Base-by-base conservation (phyloP, 2,797 vertebrate genomes). In the Rhabdomys pumilio region DNA sequence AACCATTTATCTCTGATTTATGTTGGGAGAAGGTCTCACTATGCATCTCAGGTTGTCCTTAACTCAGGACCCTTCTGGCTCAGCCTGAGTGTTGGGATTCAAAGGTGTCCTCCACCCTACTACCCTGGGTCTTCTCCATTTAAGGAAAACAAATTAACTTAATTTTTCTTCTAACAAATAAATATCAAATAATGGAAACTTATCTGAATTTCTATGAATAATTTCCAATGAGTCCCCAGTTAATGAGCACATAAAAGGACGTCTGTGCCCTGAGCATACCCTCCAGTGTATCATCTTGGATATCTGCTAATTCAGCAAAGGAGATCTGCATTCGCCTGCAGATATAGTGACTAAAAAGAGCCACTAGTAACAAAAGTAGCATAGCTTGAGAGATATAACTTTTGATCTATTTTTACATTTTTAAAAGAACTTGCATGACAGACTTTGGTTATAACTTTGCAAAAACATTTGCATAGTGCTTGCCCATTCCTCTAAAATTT, bases 391-490 rank as follows among this genome's bases (percentile, higher is more conserved):
- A 88, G 53, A 29, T 47, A 7, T 6, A 34, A 76, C 65, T 92
- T 96, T 94, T 87, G 55, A 41, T 82, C 67, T 80, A 59, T 65
- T 83, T 91, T 89, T 53, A 15, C 22, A 69, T 55, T 79, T 86
- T 50, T n/a, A 31, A 79, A 53, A 75, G 91, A 86, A 17, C 12
- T 29, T 59, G 31, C 5, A 55, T 10, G 20, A 69, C 61, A 87
- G 77, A 47, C 79, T 91, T 85, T 83, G 38, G 90, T 96, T 83
- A 73, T 17, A 67, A 34, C 76, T 80, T 84, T 47, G 73, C 8
- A 79, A 88, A 93, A 91, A 93, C 85, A 83, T 94, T 90, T 96
- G 76, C 77, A 79, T 26, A 26, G 77, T 34, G 26, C 13, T 92
- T 93, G 50, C 47, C 65, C n/a, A 4, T 41, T 59, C 75, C 55